These are phyloP conservation scores for Ostrea denselamellosa DNA, from an alignment of 1,140 invertebrate genomes.

Conservation along the genomic window DNA sequence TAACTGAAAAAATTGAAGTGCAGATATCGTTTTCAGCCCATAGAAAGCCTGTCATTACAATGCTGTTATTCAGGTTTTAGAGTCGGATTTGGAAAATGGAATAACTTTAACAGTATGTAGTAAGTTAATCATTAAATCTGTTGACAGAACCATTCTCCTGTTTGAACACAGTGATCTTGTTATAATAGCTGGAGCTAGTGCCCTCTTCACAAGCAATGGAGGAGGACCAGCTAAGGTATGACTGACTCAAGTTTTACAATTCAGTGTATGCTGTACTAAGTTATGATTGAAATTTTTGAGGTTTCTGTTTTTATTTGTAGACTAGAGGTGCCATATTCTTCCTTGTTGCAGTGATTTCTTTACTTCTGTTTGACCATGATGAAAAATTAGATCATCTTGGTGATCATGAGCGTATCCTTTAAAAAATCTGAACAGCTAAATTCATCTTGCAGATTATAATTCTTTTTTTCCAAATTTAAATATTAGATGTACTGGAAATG, in stretches of 20 bases:
- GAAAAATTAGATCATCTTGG: conserved; percentile 69
- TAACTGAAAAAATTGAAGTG: background rate
- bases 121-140: no score
- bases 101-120: no score
- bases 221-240: conserved; percentile 78
- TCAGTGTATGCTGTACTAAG: no score
- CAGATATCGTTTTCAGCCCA: no score
- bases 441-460: background rate
- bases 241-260: no score
- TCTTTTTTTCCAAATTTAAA: no score
- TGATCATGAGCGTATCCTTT: conserved; percentile 69
- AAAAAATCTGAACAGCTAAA: background rate
- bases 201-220: conserved; percentile 76
- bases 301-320: conserved; percentile 65
- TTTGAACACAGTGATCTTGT: conserved; percentile 81
- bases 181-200: conserved; percentile 78
- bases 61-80: no score
- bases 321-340: conserved; percentile 79
- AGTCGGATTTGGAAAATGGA: no score
- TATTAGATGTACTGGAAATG: background rate
- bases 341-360: conserved; percentile 77
- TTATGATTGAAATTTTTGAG: no score
- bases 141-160: conserved; percentile 77
- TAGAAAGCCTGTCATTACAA: no score
- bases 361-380: conserved; percentile 81